Percentiles rank a stretch among this genome's conserved stretches.
phyloP scores from a whole-genome alignment of 2,888 invertebrate species.

The Lamellibrachia columna region DNA sequence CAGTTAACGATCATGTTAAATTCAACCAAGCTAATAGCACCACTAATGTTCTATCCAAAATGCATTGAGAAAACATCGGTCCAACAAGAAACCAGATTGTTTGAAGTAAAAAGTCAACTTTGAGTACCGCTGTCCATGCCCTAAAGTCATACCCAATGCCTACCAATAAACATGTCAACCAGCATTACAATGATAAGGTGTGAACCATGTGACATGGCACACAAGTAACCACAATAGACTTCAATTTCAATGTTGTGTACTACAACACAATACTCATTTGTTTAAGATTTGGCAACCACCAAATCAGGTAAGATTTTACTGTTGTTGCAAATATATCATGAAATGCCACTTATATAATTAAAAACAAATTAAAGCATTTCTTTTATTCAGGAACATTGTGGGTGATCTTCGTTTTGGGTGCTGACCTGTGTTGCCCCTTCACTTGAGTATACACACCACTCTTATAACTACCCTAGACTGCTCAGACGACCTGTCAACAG shows the following conservation, averaged over 20 bases:
- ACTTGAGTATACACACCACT: not conserved
- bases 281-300: not conserved
- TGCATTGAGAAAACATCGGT: not conserved
- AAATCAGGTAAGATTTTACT: not conserved
- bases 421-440: not conserved
- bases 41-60: no score
- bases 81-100: not conserved
- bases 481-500: not conserved
- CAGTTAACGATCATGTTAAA: no score
- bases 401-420: not conserved
- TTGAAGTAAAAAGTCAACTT: not conserved
- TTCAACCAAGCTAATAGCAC: no score
- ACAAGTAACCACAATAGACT: not conserved
- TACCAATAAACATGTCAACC: not conserved
- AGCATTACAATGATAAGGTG: not conserved
- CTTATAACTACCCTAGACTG: not conserved
- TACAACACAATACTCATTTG: not conserved
- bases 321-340: not conserved
- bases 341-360: not conserved
- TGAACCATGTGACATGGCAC: not conserved
- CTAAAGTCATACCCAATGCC: not conserved
- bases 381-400: not conserved
- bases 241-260: not conserved
- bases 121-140: not conserved
- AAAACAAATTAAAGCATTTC: not conserved